Percentiles rank a stretch among this genome's conserved stretches.
Evolutionary conservation across 2,888 invertebrate species (phyloP).

Genomic region (Amitus sp.): DNA sequence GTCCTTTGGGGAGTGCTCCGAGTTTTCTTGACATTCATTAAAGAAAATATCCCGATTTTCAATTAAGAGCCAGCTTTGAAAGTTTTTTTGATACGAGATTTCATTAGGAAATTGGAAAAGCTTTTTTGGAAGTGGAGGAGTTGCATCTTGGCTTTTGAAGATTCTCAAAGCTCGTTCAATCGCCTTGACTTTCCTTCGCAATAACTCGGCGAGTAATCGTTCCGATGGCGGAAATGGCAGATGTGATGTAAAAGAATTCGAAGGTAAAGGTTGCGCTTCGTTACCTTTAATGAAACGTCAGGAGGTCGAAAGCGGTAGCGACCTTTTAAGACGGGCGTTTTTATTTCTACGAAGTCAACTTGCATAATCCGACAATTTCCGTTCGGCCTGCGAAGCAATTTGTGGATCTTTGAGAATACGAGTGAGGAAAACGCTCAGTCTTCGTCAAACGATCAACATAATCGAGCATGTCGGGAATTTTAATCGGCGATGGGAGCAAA

Average conservation of each 20-base stretch:
- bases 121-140: background rate
- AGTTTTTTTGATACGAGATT: slow-evolving; percentile 2
- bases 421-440: slow-evolving; percentile 11
- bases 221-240: slow-evolving; percentile 26
- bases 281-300: slow-evolving; percentile 44
- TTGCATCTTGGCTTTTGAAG: background rate
- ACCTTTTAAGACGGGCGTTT: slow-evolving; percentile 32
- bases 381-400: slow-evolving; percentile 16
- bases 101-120: background rate
- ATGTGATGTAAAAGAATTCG: slow-evolving; percentile 23
- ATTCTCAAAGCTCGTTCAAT: slow-evolving; percentile 23
- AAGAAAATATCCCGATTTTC: background rate
- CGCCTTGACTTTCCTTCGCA: slow-evolving; percentile 17
- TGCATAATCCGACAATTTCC: slow-evolving; percentile 36
- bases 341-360: slow-evolving; percentile 41
- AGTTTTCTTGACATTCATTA: background rate
- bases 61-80: background rate
- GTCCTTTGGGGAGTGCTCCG: background rate
- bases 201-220: slow-evolving; percentile 18
- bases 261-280: slow-evolving; percentile 41
- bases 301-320: slow-evolving; percentile 30
- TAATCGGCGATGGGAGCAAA: slow-evolving; percentile 18
- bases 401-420: slow-evolving; percentile 14
- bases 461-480: slow-evolving; percentile 15
- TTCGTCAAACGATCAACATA: slow-evolving; percentile 1